Evolutionary conservation across 2,113 vertebrate genomes (phyloP).

Genomic region (Neogobius melanostomus): DNA sequence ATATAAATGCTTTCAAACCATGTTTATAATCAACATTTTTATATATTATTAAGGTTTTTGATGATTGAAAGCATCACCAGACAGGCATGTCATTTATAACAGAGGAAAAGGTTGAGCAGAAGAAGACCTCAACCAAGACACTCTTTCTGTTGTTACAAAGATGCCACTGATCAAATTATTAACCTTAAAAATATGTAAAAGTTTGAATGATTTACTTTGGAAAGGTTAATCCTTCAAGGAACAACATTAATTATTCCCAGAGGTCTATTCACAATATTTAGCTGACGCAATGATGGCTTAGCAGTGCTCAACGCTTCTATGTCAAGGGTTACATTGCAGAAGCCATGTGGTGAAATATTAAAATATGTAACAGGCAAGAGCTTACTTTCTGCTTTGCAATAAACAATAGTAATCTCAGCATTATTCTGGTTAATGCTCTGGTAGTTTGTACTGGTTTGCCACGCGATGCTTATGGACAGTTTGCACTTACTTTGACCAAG

Average conservation of each 20-base stretch:
- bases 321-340: not conserved
- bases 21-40: not conserved
- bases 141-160: not conserved
- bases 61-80: no score
- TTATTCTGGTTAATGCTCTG: not conserved
- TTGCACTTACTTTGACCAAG: constrained; percentile 16
- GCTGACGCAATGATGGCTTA: not conserved
- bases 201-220: not conserved
- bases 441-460: not conserved
- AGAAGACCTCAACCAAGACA: not conserved
- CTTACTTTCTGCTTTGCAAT: not conserved
- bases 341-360: not conserved
- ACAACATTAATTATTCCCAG: no score
- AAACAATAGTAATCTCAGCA: not conserved
- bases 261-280: no score
- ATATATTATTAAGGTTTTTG: no score
- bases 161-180: not conserved
- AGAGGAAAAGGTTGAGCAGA: not conserved
- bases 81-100: not conserved
- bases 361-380: not conserved
- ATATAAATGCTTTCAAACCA: not conserved
- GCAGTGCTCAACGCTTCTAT: not conserved
- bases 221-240: no score
- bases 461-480: not conserved
- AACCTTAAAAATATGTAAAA: not conserved